Percentiles rank a stretch among this genome's conserved stretches.
These are phyloP conservation scores for Drosophila recens DNA, from an alignment of 2,888 invertebrate genomes.

Conservation along the genomic window DNA sequence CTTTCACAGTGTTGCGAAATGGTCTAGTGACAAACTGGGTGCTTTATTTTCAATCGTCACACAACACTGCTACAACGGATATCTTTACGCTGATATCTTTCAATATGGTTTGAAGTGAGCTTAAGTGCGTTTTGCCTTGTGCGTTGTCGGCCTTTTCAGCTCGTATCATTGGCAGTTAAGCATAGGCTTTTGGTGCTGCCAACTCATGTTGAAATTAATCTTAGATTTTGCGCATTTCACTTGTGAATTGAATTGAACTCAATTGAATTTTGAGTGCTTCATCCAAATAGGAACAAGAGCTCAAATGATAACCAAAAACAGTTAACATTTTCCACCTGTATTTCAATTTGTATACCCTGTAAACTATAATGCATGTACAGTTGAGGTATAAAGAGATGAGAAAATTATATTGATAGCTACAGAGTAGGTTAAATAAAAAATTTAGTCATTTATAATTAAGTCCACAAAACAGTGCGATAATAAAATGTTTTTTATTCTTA, in stretches of 20 bases:
- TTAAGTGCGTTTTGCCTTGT: conserved; percentile 1
- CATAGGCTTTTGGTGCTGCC: conserved; percentile 1
- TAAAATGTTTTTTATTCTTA: too few species aligned
- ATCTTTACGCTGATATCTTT: background rate
- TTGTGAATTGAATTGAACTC: conserved; percentile 1
- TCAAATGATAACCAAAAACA: background rate
- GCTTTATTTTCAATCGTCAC: background rate
- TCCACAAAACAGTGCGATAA: background rate
- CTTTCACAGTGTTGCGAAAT: background rate
- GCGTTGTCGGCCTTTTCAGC: conserved; percentile 2
- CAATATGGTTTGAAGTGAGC: conserved; percentile 5
- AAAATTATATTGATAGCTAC: too few species aligned
- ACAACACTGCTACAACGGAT: background rate
- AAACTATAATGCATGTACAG: background rate
- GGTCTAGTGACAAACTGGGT: background rate
- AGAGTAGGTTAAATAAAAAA: too few species aligned
- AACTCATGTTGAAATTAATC: conserved; percentile 5
- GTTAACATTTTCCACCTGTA: background rate
- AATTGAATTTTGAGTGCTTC: conserved; percentile 8
- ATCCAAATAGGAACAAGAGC: background rate
- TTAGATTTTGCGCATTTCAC: conserved; percentile 6
- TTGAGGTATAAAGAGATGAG: background rate
- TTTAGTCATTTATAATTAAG: too few species aligned
- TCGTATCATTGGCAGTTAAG: conserved; percentile 10
- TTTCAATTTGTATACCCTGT: conserved; percentile 5